phyloP scores from a whole-genome alignment of 2,797 vertebrate genomes.

The Syngnathus acus region DNA sequence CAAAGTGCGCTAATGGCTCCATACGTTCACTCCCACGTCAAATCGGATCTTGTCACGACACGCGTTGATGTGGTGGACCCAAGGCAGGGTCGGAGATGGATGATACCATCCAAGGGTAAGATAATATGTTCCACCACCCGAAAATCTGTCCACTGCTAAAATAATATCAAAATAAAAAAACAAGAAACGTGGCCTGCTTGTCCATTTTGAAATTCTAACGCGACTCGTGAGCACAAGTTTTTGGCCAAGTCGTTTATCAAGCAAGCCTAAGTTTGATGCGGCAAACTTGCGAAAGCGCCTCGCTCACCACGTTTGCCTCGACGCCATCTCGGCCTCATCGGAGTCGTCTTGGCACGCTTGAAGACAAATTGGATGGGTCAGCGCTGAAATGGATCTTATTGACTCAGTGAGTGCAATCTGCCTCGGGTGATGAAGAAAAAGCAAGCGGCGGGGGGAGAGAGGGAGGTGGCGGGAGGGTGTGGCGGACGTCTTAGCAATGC shows the following conservation, averaged over 20 bases:
- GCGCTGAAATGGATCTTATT: constrained; percentile 52
- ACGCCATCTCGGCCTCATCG: neutral
- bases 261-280: neutral
- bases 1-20: constrained; percentile 37
- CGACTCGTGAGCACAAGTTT: neutral
- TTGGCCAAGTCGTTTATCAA: neutral
- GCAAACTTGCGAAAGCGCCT: neutral
- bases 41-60: constrained; percentile 57
- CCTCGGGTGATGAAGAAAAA: constrained; percentile 40
- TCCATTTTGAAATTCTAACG: neutral
- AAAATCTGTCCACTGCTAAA: too few species aligned
- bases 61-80: too few species aligned
- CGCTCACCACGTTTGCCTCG: neutral
- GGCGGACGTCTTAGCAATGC: constrained; percentile 6
- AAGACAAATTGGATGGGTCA: constrained; percentile 40
- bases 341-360: constrained; percentile 42
- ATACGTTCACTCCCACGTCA: constrained; percentile 42
- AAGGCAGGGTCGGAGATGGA: neutral
- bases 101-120: neutral
- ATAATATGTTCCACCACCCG: neutral
- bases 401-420: constrained; percentile 51
- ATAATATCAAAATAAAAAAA: too few species aligned
- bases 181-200: neutral
- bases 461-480: constrained; percentile 1
- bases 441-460: neutral